Evolutionary conservation across 2,888 invertebrate species (phyloP).

Genomic region (Furcula furcula): DNA sequence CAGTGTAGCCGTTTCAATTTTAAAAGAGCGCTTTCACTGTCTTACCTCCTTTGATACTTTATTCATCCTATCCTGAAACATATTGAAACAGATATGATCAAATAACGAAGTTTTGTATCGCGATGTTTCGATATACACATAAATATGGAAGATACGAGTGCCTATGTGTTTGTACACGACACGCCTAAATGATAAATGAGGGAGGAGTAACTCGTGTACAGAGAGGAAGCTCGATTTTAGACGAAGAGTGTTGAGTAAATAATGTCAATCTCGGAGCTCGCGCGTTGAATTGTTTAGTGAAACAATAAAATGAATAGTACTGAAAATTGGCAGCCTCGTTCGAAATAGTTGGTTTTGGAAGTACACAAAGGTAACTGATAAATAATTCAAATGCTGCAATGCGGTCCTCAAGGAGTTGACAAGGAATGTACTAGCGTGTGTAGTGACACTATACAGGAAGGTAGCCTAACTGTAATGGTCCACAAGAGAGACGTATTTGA

Average conservation of each 20-base stretch:
- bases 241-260: conserved; percentile 31
- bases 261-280: conserved; percentile 32
- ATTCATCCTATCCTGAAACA: no score
- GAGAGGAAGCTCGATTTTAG: conserved; percentile 25
- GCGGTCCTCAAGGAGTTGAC: conserved; percentile 65
- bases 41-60: no score
- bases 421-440: conserved; percentile 49
- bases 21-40: no score
- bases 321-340: conserved; percentile 36
- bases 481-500: conserved; percentile 34
- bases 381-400: conserved; percentile 76
- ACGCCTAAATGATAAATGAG: conserved; percentile 40
- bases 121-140: no score
- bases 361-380: conserved; percentile 65
- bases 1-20: no score
- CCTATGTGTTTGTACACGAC: conserved; percentile 26
- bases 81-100: no score
- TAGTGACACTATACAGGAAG: conserved; percentile 32
- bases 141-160: no score
- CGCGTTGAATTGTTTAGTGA: conserved; percentile 34
- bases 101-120: no score
- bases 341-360: conserved; percentile 51
- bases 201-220: conserved; percentile 20
- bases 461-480: conserved; percentile 34
- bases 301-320: conserved; percentile 43